A percentile compares a stretch with the other conserved stretches of the same genome.
Evolutionary conservation across 2,888 invertebrate genomes (phyloP).

Genomic region (Aphrophora alni): DNA sequence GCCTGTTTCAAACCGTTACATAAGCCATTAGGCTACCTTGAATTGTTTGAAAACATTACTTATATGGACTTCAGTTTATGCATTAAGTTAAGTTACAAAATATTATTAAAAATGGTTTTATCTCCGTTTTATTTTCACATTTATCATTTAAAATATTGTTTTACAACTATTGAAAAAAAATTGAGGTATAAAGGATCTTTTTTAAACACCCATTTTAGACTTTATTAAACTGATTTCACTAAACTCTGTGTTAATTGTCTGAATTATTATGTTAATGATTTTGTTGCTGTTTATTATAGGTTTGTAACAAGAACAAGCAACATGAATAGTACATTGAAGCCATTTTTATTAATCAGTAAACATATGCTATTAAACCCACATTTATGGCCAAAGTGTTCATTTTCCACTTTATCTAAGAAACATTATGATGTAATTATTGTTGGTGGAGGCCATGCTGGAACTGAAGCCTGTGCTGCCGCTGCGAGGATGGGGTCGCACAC

Average conservation of each 20-base stretch:
- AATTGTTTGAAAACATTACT: no score
- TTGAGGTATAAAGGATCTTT: neutral
- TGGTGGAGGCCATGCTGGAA: conserved; percentile 92
- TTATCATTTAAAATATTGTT: no score
- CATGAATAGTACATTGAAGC: neutral
- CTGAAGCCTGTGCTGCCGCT: conserved; percentile 84
- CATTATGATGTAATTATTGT: conserved; percentile 79
- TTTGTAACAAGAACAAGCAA: neutral
- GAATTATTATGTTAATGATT: neutral
- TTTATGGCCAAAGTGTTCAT: neutral
- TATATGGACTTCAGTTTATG: no score
- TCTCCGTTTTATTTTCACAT: no score
- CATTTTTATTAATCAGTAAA: neutral
- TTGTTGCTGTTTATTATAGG: neutral
- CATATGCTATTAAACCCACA: neutral
- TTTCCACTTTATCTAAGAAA: neutral
- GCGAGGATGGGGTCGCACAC: conserved; percentile 83
- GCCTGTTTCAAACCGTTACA: no score
- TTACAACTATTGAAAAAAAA: no score
- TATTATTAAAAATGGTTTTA: no score
- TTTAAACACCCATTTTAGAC: no score
- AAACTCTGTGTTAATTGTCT: no score
- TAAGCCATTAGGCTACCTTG: no score
- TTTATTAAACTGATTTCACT: no score
- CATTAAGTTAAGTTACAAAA: no score